Evolutionary conservation across 2,797 vertebrate species (phyloP).

Genomic region (Podargus strigoides): DNA sequence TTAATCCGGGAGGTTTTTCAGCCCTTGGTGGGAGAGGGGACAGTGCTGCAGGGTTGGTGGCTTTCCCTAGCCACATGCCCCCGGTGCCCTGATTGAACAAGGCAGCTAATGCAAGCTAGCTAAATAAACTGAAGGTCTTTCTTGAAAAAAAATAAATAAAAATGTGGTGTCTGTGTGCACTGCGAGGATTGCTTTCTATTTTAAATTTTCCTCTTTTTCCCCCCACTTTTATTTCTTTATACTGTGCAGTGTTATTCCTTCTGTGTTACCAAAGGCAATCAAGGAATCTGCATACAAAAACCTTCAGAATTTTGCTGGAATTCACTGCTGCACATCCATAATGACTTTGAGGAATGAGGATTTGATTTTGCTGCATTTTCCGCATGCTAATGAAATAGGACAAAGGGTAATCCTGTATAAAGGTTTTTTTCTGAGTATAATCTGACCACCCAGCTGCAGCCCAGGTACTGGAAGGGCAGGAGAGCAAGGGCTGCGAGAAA

Average conservation of each 20-base stretch:
- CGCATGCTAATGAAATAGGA: background rate
- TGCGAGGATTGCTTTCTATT: background rate
- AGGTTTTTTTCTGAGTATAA: background rate
- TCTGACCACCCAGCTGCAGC: background rate
- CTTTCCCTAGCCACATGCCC: rapidly evolving
- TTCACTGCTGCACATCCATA: background rate
- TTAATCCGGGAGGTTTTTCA: conserved; percentile 9
- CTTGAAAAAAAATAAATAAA: background rate
- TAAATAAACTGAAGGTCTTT: background rate
- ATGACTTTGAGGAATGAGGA: background rate
- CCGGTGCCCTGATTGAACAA: background rate
- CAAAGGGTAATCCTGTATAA: background rate
- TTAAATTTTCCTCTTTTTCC: background rate
- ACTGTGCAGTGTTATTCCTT: background rate
- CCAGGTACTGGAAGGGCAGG: background rate
- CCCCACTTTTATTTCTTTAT: background rate
- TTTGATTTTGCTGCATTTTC: background rate
- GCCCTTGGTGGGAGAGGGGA: background rate
- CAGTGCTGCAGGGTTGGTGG: rapidly evolving
- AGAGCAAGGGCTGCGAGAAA: rapidly evolving
- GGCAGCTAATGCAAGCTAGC: background rate
- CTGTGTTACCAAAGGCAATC: background rate
- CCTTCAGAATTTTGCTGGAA: background rate
- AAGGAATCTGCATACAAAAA: background rate
- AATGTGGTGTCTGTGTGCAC: background rate